Base-by-base conservation (phyloP, 2,888 invertebrate genomes). In the Dryobota labecula region DNA sequence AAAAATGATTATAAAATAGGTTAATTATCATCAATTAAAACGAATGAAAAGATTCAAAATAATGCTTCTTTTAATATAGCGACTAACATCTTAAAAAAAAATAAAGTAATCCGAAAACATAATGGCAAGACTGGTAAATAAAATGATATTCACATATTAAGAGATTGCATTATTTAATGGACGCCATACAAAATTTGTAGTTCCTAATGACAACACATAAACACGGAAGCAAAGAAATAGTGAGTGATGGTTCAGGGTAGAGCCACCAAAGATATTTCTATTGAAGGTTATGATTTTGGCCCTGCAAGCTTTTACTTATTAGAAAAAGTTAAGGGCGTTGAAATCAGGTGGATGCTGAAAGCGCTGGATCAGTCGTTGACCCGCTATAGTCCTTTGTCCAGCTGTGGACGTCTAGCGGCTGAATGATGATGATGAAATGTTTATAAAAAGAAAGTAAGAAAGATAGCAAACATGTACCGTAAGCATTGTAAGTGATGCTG, bases 401-500 rank as follows among this genome's bases (percentile, higher is more conserved):
- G 2, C 33, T 33, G 8, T 36, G 36, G n/a, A n/a, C n/a, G n/a
- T n/a, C n/a, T n/a, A n/a, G n/a, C n/a, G n/a, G 8, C 33, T 33
- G 33, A 33, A 33, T 33, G 33, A 33, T 33, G 33, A 33, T 33
- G 33, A n/a, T n/a, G n/a, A n/a, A n/a, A n/a, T n/a, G n/a, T n/a
- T n/a, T n/a, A n/a, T n/a, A n/a, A n/a, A n/a, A n/a, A n/a, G 36
- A 36, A 36, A 47, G 11, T 47, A 58, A 72, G 41, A 62, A 56
- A 57, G 24, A 20, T 43, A 49, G 53, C 38, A 63, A 74, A 70
- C 0, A 80, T n/a, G 75, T 94, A 95, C 95, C 95, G 78, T 94
- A 94, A 73, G 92, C 88, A 86, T 94, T 95, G 64, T 94, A 95
- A 13, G 93, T 92, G 85, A 95, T 91, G 90, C 93, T 93, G 0